phyloP scores from a whole-genome alignment of 2,888 invertebrate genomes.

The Rhogogaster chlorosoma region DNA sequence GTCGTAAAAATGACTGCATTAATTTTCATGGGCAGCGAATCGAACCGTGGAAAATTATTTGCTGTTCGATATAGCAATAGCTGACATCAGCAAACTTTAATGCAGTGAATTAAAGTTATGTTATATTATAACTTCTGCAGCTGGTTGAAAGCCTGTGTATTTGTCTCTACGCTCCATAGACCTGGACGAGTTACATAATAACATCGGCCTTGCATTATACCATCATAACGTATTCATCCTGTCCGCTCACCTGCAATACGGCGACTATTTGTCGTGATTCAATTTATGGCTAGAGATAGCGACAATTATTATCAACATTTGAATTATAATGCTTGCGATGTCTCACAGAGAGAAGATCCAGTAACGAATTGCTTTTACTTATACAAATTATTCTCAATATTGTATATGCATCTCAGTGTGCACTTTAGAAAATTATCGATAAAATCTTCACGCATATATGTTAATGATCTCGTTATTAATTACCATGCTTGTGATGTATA shows the following conservation, averaged over 20 bases:
- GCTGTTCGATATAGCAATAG: not conserved
- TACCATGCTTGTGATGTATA: not conserved
- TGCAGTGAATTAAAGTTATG: not conserved
- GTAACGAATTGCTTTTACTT: slow-evolving; percentile 1
- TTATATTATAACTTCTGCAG: not conserved
- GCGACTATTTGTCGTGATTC: slow-evolving; percentile 52
- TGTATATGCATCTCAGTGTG: not conserved
- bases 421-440: not conserved
- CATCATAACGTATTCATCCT: slow-evolving; percentile 75
- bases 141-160: not conserved
- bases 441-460: not conserved
- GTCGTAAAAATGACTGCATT: not conserved
- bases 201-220: slow-evolving; percentile 74
- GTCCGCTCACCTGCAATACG: slow-evolving; percentile 75
- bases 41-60: not conserved
- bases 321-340: slow-evolving; percentile 14
- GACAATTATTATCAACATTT: slow-evolving; percentile 32
- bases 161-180: slow-evolving; percentile 40
- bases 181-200: slow-evolving; percentile 68
- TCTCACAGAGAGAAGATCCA: not conserved
- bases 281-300: slow-evolving; percentile 47
- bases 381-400: not conserved
- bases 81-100: not conserved
- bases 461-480: not conserved
- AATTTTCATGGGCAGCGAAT: slow-evolving; percentile 24